These are phyloP conservation scores for Cryptosula pallasiana DNA, from an alignment of 2,888 invertebrate species.

Conservation along the genomic window DNA sequence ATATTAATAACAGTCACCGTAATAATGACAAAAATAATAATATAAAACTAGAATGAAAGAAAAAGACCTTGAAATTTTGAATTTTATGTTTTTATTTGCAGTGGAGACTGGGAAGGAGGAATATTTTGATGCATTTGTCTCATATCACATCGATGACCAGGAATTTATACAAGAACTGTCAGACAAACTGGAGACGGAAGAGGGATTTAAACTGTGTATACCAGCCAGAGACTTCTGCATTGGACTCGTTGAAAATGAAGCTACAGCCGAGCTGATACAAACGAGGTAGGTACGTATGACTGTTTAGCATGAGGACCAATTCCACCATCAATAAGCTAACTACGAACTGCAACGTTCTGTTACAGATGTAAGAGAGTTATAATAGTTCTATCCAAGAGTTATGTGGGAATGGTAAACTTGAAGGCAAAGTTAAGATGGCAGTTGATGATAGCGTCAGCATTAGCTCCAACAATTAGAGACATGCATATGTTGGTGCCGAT, in stretches of 20 bases:
- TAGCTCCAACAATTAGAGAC: background rate
- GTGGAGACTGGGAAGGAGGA: constrained; percentile 5
- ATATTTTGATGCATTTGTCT: constrained; percentile 23
- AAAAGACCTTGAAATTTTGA: too few relatives aligned
- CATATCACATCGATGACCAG: background rate
- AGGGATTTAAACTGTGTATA: constrained; percentile 9
- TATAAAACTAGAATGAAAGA: too few relatives aligned
- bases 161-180: background rate
- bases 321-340: too few relatives aligned
- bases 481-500: constrained; percentile 15
- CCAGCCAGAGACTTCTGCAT: background rate
- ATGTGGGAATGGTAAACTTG: background rate
- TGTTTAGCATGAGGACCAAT: too few relatives aligned
- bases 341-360: background rate
- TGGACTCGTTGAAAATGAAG: background rate
- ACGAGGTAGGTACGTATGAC: too few relatives aligned
- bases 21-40: too few relatives aligned
- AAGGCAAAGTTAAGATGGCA: background rate
- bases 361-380: constrained; percentile 23
- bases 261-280: constrained; percentile 19
- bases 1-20: too few relatives aligned
- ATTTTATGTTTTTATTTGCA: too few relatives aligned
- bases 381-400: constrained; percentile 14
- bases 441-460: constrained; percentile 8
- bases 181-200: background rate